Base-by-base conservation (phyloP, 2,113 vertebrate genomes). In the Nerophis lumbriciformis region DNA sequence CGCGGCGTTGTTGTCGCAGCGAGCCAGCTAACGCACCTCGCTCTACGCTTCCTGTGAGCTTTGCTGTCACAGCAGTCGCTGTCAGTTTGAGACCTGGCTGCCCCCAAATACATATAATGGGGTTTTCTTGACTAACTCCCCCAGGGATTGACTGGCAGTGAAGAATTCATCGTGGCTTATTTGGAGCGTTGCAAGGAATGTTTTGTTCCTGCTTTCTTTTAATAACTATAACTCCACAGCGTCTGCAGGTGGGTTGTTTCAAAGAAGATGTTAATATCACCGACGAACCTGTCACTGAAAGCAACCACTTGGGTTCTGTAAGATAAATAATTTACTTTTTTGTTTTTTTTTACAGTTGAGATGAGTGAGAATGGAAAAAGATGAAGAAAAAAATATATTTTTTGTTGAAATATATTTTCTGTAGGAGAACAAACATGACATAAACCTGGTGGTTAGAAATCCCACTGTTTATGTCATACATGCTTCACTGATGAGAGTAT, bases 51-150 rank as follows among this genome's bases (percentile, higher is more conserved):
- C 78, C 72, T 53, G 19, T 39, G 6, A 83, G 83, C 82, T 80
- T 79, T 88, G 88, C 88, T 88, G 85, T 87, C 84, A 86, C 88
- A 90, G 86, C 88, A 88, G 78, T 83, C 79, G 72, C 87, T 90
- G 89, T 90, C 88, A 90, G 78, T 88, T 87, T 87, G 87, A 89
- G 83, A 65, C 65, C 72, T 83, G 83, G 84, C 80, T 80, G 86
- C 81, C 87, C 87, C 85, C 81, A 84, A 85, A 87, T 89, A 28
- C 28, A 28, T 28, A 88, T 89, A 90, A 90, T 88, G 79, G 81
- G 83, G 83, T 87, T 90, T 86, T 88, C 83, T 88, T 78, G 75
- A 84, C 79, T 87, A 73, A 69, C 77, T 87, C 83, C 84, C 28
- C 84, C 74, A 63, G 81, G 81, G 85, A 86, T 47, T 76, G 87